These are phyloP conservation scores for Biston stratarius DNA, from an alignment of 2,888 invertebrate genomes.

Conservation along the genomic window DNA sequence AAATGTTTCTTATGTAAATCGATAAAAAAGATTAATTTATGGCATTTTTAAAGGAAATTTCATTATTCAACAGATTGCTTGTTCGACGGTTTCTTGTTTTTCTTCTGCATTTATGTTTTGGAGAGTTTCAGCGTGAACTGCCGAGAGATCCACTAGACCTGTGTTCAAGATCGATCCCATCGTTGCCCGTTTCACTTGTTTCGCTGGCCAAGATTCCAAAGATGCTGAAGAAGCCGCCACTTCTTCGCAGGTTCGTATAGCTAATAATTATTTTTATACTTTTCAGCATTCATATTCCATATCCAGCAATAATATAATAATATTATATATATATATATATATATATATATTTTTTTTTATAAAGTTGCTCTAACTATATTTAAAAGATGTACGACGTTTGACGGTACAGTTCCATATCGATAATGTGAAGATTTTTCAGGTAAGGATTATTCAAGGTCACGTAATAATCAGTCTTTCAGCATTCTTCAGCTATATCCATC, in stretches of 20 bases:
- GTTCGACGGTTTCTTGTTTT: slow-evolving; percentile 7
- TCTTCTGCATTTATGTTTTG: slow-evolving; percentile 35
- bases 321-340: too few species aligned
- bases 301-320: neutral
- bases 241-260: slow-evolving; percentile 24
- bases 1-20: neutral
- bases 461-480: slow-evolving; percentile 9
- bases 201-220: slow-evolving; percentile 18
- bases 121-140: slow-evolving; percentile 30
- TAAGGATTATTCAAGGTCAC: neutral
- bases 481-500: neutral
- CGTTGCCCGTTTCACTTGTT: slow-evolving; percentile 22
- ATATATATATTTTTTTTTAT: neutral
- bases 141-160: neutral
- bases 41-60: neutral
- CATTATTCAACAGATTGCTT: slow-evolving; percentile 10
- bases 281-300: slow-evolving; percentile 7
- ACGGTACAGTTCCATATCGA: neutral
- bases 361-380: neutral
- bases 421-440: neutral
- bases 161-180: slow-evolving; percentile 9
- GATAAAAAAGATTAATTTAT: neutral
- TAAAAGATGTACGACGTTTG: neutral
- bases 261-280: slow-evolving; percentile 4
- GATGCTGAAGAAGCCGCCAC: neutral